A percentile compares a stretch with the other conserved stretches of the same genome.
phyloP scores from a whole-genome alignment of 2,113 vertebrate genomes.

The Scartelaos histophorus region DNA sequence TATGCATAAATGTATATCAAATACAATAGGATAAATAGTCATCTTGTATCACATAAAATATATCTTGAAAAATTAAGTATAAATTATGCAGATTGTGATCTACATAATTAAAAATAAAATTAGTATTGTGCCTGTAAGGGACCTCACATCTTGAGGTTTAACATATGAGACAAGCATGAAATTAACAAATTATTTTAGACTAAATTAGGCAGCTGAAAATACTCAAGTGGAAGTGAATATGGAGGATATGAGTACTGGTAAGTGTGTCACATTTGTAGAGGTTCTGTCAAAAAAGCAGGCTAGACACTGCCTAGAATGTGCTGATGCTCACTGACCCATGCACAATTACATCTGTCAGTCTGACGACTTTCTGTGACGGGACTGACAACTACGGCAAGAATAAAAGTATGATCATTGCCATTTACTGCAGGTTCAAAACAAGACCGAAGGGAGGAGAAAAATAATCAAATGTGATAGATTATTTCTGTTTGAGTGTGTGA shows the following conservation, averaged over 20 bases:
- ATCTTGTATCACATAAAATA: too few species aligned
- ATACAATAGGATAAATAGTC: too few species aligned
- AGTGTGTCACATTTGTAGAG: not conserved
- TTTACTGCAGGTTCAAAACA: not conserved
- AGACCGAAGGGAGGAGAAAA: not conserved
- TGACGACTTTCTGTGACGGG: slow-evolving; percentile 5
- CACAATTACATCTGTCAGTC: slow-evolving; percentile 19
- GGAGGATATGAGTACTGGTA: not conserved
- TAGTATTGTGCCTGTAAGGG: not conserved
- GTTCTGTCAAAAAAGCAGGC: not conserved
- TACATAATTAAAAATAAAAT: not conserved
- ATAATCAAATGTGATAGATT: not conserved
- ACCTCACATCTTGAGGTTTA: slow-evolving; percentile 1
- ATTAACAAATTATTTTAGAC: slow-evolving; percentile 22
- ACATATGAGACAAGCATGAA: slow-evolving; percentile 12
- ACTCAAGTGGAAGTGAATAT: not conserved
- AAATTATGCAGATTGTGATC: too few species aligned
- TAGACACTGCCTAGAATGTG: slow-evolving; percentile 10
- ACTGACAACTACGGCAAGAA: slow-evolving; percentile 21
- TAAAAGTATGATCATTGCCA: slow-evolving; percentile 16
- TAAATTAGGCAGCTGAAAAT: not conserved
- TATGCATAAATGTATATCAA: too few species aligned
- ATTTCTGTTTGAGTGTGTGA: too few species aligned
- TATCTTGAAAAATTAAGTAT: too few species aligned
- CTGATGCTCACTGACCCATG: slow-evolving; percentile 21